These are phyloP conservation scores for Biston stratarius DNA, from an alignment of 2,888 invertebrate genomes.

Conservation along the genomic window DNA sequence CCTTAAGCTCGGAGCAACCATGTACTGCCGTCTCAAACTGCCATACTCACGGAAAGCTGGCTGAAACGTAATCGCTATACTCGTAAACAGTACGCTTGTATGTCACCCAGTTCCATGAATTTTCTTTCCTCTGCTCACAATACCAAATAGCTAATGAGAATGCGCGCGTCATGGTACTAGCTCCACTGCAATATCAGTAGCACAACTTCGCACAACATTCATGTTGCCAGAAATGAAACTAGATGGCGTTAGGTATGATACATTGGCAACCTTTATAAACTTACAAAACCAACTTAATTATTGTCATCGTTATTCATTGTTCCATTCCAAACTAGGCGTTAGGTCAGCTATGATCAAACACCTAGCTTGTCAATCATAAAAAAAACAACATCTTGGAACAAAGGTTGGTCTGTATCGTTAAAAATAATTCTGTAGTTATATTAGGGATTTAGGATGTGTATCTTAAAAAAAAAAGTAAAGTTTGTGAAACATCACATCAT, in stretches of 20 bases:
- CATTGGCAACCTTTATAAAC: neutral
- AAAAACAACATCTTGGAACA: no score
- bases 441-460: no score
- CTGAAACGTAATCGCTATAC: slow-evolving; percentile 3
- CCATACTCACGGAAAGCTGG: slow-evolving; percentile 1
- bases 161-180: slow-evolving; percentile 20
- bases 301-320: neutral
- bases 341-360: no score
- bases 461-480: no score
- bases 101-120: slow-evolving; percentile 29
- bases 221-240: neutral
- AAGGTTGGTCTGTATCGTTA: no score
- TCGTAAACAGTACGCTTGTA: slow-evolving; percentile 2
- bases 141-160: slow-evolving; percentile 34
- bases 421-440: no score
- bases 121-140: slow-evolving; percentile 26
- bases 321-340: no score
- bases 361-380: no score
- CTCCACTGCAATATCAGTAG: neutral
- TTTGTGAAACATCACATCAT: no score
- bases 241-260: neutral
- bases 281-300: neutral
- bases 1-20: neutral
- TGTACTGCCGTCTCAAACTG: neutral
- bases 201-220: neutral